These are phyloP conservation scores for Danio albolineatus DNA, from an alignment of 2,797 vertebrate genomes.

Conservation along the genomic window DNA sequence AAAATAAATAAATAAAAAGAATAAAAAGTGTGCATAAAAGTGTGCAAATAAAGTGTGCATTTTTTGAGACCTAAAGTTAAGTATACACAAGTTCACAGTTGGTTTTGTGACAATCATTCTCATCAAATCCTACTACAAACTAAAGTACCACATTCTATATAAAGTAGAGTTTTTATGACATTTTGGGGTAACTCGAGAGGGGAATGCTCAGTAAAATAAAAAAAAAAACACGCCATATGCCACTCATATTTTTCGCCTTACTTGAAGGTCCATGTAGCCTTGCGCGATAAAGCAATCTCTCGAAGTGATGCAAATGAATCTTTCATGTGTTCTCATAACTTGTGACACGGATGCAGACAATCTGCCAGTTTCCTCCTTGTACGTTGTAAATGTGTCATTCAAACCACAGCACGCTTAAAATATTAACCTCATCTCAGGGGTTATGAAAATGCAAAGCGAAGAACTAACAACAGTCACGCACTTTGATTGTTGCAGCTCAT, in stretches of 20 bases:
- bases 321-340: not conserved
- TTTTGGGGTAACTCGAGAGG: not conserved
- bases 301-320: not conserved
- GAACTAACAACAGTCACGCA: not conserved
- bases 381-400: not conserved
- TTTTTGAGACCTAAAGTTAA: too few species aligned
- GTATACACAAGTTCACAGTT: too few species aligned
- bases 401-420: slow-evolving; percentile 3
- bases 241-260: not conserved
- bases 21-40: too few species aligned
- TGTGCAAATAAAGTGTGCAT: too few species aligned
- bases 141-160: too few species aligned
- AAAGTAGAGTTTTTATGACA: not conserved
- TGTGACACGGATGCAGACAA: not conserved
- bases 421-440: not conserved
- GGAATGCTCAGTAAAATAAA: slow-evolving; percentile 3
- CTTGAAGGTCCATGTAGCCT: not conserved
- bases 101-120: too few species aligned
- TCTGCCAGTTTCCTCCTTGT: not conserved
- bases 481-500: not conserved
- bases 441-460: not conserved
- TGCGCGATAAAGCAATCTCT: not conserved
- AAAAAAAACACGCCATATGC: slow-evolving; percentile 3
- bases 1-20: too few species aligned
- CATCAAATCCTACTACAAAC: too few species aligned